phyloP scores from a whole-genome alignment of 2,888 invertebrate genomes.

The Leptinotarsa peninsularis region DNA sequence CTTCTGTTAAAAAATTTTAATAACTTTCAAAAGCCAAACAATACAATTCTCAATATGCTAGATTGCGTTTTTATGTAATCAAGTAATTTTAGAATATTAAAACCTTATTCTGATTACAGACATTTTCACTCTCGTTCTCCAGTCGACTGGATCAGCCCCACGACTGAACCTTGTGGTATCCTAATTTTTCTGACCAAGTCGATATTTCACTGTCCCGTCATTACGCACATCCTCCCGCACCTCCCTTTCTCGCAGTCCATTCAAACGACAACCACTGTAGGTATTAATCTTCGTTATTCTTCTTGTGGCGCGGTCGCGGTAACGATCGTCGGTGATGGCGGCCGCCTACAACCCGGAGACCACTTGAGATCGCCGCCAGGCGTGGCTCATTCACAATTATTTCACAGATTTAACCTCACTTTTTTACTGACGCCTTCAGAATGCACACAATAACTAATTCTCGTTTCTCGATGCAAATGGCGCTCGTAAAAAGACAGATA shows the following conservation, averaged over 20 bases:
- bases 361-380: conserved; percentile 38
- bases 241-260: not conserved
- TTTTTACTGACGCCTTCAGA: conserved; percentile 30
- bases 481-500: conserved; percentile 47
- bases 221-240: not conserved
- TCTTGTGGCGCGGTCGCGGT: conserved; percentile 16
- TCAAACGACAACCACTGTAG: conserved; percentile 12
- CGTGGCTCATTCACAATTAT: conserved; percentile 53
- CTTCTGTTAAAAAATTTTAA: too few species aligned
- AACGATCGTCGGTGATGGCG: conserved; percentile 17
- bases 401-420: conserved; percentile 47
- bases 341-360: conserved; percentile 29
- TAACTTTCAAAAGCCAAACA: too few species aligned
- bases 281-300: conserved; percentile 24
- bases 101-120: too few species aligned
- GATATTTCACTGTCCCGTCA: not conserved
- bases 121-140: too few species aligned
- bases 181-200: not conserved
- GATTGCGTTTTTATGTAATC: too few species aligned
- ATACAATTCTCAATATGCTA: too few species aligned
- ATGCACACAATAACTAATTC: conserved; percentile 39
- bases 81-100: too few species aligned
- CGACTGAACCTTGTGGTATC: not conserved
- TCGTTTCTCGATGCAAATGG: conserved; percentile 48
- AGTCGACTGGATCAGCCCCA: not conserved